phyloP scores from a whole-genome alignment of 2,113 vertebrate genomes.

The Hystrix brachyura region DNA sequence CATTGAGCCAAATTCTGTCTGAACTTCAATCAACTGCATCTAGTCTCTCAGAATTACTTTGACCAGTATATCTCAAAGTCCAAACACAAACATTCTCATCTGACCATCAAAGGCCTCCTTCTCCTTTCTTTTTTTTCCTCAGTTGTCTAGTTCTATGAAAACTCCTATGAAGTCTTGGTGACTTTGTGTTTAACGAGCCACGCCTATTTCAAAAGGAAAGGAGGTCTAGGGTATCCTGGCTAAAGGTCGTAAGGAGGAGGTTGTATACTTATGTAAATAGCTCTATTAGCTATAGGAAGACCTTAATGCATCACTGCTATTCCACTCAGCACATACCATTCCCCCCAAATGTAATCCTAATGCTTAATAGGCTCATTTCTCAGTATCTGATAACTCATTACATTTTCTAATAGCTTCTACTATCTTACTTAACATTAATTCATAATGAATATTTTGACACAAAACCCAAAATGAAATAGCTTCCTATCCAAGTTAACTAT shows the following conservation, averaged over 20 bases:
- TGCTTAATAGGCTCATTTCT: background rate
- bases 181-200: background rate
- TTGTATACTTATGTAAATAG: background rate
- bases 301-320: background rate
- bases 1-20: background rate
- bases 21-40: background rate
- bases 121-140: background rate
- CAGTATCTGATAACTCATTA: background rate
- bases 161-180: background rate
- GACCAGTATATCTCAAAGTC: background rate
- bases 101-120: background rate
- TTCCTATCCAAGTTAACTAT: conserved; percentile 62
- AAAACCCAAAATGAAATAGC: conserved; percentile 40
- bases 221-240: background rate
- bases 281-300: background rate
- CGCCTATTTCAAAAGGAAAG: background rate
- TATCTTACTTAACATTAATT: conserved; percentile 64
- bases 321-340: background rate
- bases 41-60: background rate
- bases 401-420: conserved; percentile 53
- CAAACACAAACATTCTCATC: background rate
- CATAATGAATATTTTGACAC: conserved; percentile 53
- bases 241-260: background rate
- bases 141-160: background rate
- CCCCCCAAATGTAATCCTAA: background rate